Evolutionary conservation across 2,888 invertebrate species (phyloP).

Genomic region (Callimorpha dominula): DNA sequence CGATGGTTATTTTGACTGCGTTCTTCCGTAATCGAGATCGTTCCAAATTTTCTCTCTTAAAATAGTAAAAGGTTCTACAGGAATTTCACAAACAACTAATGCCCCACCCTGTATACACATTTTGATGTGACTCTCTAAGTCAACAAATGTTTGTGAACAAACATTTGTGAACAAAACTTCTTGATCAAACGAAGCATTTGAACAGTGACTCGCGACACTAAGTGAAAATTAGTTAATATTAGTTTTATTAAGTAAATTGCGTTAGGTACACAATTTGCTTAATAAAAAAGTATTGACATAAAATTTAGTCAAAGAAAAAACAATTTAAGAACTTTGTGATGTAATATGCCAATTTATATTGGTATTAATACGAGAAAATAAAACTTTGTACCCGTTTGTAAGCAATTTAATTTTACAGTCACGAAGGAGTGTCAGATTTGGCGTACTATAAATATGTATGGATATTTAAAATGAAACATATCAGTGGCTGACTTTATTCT

Average conservation of each 20-base stretch:
- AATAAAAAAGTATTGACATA: conserved; percentile 8
- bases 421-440: not conserved
- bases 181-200: conserved; percentile 30
- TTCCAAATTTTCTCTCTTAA: not conserved
- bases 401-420: not conserved
- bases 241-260: conserved; percentile 25
- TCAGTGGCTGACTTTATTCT: no score
- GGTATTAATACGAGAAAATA: not conserved
- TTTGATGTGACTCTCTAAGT: conserved; percentile 28
- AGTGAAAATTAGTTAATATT: conserved; percentile 35
- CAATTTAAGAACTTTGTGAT: not conserved
- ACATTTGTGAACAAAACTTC: conserved; percentile 29
- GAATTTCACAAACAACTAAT: conserved; percentile 1
- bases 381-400: not conserved
- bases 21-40: not conserved
- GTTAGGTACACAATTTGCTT: conserved; percentile 16
- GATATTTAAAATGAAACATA: no score
- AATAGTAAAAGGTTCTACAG: not conserved
- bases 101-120: conserved; percentile 28
- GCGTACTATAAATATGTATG: not conserved
- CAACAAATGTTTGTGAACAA: conserved; percentile 31
- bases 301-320: conserved; percentile 3
- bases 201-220: conserved; percentile 22
- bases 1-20: not conserved
- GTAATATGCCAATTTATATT: not conserved